Conservation (phyloP, 2,888 invertebrate genomes). For the Mythimna albipuncta region DNA sequence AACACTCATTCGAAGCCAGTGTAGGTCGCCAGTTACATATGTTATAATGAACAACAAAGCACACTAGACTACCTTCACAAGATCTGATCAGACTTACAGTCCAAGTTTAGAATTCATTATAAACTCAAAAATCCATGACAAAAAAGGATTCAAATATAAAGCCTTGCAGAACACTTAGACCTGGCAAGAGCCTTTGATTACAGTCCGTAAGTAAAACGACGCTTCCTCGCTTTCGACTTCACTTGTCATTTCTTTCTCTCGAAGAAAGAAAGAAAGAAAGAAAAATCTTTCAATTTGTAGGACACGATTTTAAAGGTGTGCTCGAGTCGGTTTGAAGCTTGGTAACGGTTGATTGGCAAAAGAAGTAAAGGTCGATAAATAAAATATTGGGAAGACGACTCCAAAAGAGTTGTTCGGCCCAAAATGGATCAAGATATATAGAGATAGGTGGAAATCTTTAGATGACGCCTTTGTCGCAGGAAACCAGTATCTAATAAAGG, state of each 20-base stretch:
- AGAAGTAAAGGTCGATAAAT: no score
- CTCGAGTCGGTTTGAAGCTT: conserved; percentile 5
- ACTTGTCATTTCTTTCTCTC: conserved; percentile 44
- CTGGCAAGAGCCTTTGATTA: conserved; percentile 54
- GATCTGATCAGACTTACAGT: neutral
- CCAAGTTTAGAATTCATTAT: neutral
- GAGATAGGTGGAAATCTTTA: no score
- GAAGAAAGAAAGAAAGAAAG: conserved; percentile 28
- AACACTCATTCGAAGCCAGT: no score
- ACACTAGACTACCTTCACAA: neutral
- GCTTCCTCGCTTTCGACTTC: conserved; percentile 54
- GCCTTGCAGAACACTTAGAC: conserved; percentile 52
- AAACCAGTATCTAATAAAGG: no score
- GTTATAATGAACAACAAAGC: neutral
- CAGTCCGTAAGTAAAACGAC: conserved; percentile 53
- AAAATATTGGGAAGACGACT: no score
- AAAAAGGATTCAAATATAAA: conserved; percentile 42
- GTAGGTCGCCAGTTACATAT: no score
- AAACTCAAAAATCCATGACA: neutral
- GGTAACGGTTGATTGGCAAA: neutral
- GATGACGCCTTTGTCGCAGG: no score
- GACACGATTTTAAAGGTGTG: conserved; percentile 26
- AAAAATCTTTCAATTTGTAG: conserved; percentile 31
- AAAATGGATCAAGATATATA: no score
- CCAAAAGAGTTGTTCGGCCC: no score